phyloP scores from a whole-genome alignment of 2,113 vertebrate species.

The Mesocricetus auratus region DNA sequence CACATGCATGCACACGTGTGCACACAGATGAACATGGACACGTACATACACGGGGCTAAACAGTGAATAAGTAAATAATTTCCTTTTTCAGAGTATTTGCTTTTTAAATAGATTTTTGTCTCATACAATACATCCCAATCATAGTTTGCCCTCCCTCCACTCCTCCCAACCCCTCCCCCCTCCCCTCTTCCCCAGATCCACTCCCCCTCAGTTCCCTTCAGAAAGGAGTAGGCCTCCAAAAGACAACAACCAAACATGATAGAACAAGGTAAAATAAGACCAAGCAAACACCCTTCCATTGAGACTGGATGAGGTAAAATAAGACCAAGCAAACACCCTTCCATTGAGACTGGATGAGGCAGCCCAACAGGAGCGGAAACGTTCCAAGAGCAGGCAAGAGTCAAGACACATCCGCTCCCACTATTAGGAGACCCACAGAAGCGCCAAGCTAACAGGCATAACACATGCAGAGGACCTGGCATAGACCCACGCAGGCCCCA shows the following conservation, averaged over 20 bases:
- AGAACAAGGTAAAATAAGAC: neutral
- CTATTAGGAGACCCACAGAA: neutral
- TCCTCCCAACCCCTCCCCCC: neutral
- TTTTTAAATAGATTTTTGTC: neutral
- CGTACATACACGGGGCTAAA: neutral
- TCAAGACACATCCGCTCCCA: neutral
- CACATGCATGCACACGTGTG: no score
- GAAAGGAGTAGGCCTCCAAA: neutral
- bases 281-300: neutral
- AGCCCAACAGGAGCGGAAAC: neutral
- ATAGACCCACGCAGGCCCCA: neutral
- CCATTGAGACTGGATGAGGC: neutral
- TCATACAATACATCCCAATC: neutral
- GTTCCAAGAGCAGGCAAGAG: neutral
- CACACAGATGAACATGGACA: no score
- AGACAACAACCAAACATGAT: neutral
- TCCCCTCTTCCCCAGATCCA: neutral
- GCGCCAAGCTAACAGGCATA: neutral
- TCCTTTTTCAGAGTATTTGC: neutral
- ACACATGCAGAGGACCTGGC: neutral
- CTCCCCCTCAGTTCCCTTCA: neutral
- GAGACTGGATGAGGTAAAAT: neutral
- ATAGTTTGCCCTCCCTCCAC: neutral
- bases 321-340: neutral
- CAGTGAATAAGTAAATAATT: neutral